Base-by-base conservation (phyloP, 2,797 vertebrate species). In the Artibeus jamaicensis region DNA sequence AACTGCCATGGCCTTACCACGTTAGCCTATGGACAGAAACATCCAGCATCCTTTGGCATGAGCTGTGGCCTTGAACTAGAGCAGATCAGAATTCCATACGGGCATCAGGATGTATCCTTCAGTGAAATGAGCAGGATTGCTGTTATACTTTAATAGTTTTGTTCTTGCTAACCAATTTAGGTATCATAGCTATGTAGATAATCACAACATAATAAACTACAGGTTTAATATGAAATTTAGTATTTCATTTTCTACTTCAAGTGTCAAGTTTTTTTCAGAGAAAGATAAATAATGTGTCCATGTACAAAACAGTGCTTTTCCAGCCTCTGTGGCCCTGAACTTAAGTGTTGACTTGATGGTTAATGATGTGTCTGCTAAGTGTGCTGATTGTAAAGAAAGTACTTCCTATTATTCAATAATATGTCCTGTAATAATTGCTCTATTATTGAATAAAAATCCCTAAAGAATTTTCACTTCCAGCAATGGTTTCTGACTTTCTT, bases 381-480 rank as follows among this genome's bases (percentile, higher is more conserved):
- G 76, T 59, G 83, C 1, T 93, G 68, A 94, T 34, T 89, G 91
- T 91, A 96, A 94, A 95, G 95, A 81, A 50, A 89, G 84, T 95
- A 82, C 85, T 94, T 96, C 94, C 94, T 89, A n/a, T 95, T 97
- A 90, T 95, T 98, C 96, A 96, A 96, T 98, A 98, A 93, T 92
- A 82, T 39, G 42, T 94, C 96, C 83, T 65, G 96, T 90, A 97
- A 98, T n/a, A 97, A 97, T 96, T 97, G 97, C 97, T 97, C 93
- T 92, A 86, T 96, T 96, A 98, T 96, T 96, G 94, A 98, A 97
- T 95, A 96, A 92, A 97, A 97, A 92, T 95, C 94, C 95, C 97
- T 83, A 50, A 95, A 96, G 96, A 97, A 95, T 97, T 74, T 98
- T 97, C 94, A 89, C 82, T 98, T 98, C 97, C 93, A 98, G 97